Percentiles rank a stretch among this genome's conserved stretches.
Conservation (phyloP, 2,888 invertebrate genomes). For the Andrena fulva region DNA sequence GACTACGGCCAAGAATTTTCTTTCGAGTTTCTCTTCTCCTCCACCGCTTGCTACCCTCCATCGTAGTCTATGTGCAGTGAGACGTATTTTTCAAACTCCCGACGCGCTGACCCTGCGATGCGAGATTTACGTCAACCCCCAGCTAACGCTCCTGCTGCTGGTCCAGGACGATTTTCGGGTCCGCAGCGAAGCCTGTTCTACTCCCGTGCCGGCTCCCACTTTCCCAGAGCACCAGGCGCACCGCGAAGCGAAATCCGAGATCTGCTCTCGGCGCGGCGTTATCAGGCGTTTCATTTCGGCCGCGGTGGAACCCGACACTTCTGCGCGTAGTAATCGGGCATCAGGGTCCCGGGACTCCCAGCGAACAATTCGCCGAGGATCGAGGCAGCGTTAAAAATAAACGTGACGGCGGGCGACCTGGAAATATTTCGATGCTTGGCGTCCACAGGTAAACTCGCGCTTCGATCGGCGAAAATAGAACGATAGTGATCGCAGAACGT, state of each 20-base stretch:
- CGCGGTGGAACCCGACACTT: constrained; percentile 34
- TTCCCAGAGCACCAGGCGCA: constrained; percentile 20
- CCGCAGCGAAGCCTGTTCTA: no score
- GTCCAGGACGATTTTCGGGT: neutral
- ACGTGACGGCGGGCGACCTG: constrained; percentile 39
- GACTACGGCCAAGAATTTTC: constrained; percentile 34
- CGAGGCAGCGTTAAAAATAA: constrained; percentile 43
- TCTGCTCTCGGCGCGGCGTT: constrained; percentile 39
- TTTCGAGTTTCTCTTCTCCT: constrained; percentile 5
- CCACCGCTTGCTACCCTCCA: neutral
- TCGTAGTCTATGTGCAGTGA: neutral
- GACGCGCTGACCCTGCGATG: neutral
- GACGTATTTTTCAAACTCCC: constrained; percentile 22
- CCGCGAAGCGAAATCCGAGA: constrained; percentile 65
- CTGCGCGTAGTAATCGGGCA: constrained; percentile 16
- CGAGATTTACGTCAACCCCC: neutral
- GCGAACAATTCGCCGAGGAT: constrained; percentile 11
- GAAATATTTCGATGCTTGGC: constrained; percentile 40
- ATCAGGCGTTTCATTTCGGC: constrained; percentile 40
- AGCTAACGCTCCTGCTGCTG: neutral
- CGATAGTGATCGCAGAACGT: neutral
- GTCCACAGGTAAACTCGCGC: neutral
- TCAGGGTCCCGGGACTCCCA: neutral
- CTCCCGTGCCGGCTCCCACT: constrained; percentile 21
- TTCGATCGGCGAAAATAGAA: neutral